Evolutionary conservation across 1,140 invertebrate genomes (phyloP), one percentile per base, ranked within the genome.

Genomic region (Eupristina koningsbergeri): DNA sequence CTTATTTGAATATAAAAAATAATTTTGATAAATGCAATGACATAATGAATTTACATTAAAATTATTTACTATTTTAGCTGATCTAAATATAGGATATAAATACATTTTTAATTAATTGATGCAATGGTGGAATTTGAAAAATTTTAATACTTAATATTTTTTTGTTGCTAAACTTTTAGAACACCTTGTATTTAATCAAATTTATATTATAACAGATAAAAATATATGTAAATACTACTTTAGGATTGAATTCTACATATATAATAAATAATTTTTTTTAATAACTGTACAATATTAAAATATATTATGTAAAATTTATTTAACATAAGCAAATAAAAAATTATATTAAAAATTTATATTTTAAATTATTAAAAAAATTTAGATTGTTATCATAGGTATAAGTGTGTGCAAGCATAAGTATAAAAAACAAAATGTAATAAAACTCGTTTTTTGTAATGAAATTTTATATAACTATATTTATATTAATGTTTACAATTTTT

Each of bases 211-310:
- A 71, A 71, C n/a, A 71, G 36, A 41, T 71, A 11, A 3, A 41
- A 71, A 71, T 41, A 36, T 71, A 71, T 41, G n/a, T 71, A 71
- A 71, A 41, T 71, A 71, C 7, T 71, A 41, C 41, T 41, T 41
- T 71, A 71, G 19, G 67, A 71, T 41, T 41, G 22, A 22, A 71
- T 71, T 41, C 36, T 71, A 71, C 36, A 36, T 36, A 41, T 41
- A 19, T 71, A 36, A 71, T 22, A 31, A 71, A 71, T 71, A 41
- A 71, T 41, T 71, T 71, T 71, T 71, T 71, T 71, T n/a, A 71
- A 58, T 34, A 34, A 73, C 29, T 73, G 69, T 73, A 73, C 45
- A 45, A 45, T 47, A n/a, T 29, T 45, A 73, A 73, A 45, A 73
- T 45, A 26, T 22, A 41, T 73, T 45, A 29, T 73, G 41, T 45